Evolutionary conservation across 2,113 vertebrate species (phyloP).

Genomic region (Ophthalmolycus amberensis): DNA sequence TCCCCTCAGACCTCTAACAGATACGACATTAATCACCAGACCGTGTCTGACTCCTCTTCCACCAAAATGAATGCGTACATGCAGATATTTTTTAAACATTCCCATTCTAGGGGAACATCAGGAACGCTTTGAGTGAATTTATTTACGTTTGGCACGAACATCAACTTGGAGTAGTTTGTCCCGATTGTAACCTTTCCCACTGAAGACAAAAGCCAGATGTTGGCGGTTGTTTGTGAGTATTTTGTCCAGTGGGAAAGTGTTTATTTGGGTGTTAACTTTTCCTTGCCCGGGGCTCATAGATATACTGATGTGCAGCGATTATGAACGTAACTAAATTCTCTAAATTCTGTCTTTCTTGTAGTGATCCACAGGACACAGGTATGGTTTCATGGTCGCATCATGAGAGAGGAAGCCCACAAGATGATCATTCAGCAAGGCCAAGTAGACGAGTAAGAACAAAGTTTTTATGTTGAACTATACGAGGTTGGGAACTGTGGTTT

Average conservation of each 20-base stretch:
- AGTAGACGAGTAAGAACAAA: conserved; percentile 91
- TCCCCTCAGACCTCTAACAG: background rate
- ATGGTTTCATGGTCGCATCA: conserved; percentile 97
- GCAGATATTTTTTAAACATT: no score
- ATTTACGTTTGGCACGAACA: background rate
- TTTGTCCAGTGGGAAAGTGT: background rate
- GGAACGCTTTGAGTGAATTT: background rate
- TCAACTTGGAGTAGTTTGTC: background rate
- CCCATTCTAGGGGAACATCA: no score
- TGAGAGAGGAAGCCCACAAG: conserved; percentile 95
- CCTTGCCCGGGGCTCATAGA: background rate
- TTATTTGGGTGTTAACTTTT: background rate
- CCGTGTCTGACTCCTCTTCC: background rate
- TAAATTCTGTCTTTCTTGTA: conserved; percentile 59
- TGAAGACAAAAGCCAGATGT: background rate
- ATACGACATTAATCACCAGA: background rate
- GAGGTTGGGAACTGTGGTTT: background rate
- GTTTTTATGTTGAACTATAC: background rate
- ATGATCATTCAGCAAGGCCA: conserved; percentile 97
- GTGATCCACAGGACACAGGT: conserved; percentile 97
- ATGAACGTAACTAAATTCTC: background rate
- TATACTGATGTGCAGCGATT: background rate
- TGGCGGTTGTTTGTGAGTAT: background rate
- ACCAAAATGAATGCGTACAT: background rate
- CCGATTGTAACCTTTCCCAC: no score